These are phyloP conservation scores for Bucco capensis DNA, from an alignment of 2,113 vertebrate genomes.

Conservation along the genomic window DNA sequence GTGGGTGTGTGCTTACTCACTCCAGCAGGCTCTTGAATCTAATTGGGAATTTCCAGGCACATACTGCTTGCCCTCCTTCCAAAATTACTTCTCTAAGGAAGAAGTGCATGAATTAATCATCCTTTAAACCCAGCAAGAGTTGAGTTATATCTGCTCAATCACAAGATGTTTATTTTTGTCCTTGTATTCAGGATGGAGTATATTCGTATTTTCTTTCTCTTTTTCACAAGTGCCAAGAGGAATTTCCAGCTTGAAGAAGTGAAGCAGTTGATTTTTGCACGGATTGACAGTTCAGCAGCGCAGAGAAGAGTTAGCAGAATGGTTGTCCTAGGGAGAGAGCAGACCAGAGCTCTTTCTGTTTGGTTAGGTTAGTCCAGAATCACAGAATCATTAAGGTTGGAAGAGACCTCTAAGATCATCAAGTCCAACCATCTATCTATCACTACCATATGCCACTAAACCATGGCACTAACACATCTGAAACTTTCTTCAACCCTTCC, in stretches of 20 bases:
- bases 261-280: not conserved
- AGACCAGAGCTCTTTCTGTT: fast-evolving
- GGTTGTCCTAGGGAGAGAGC: not conserved
- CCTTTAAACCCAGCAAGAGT: slow-evolving; percentile 23
- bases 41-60: slow-evolving; percentile 70
- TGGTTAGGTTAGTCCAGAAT: too few species aligned
- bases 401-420: too few species aligned
- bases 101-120: slow-evolving; percentile 67
- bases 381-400: too few species aligned
- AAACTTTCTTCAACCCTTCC: too few species aligned
- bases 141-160: slow-evolving; percentile 41
- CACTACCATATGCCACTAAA: too few species aligned
- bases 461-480: too few species aligned
- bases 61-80: slow-evolving; percentile 47
- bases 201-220: not conserved
- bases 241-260: slow-evolving; percentile 9
- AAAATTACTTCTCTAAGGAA: slow-evolving; percentile 65
- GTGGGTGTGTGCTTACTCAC: slow-evolving; percentile 56
- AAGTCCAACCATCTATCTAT: too few species aligned
- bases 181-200: not conserved
- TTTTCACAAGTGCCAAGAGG: not conserved
- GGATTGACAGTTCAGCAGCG: not conserved
- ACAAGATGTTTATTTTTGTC: slow-evolving; percentile 40
- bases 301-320: not conserved
- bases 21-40: slow-evolving; percentile 42